Base-by-base conservation (phyloP, 2,797 vertebrate species). In the Tenualosa ilisha region DNA sequence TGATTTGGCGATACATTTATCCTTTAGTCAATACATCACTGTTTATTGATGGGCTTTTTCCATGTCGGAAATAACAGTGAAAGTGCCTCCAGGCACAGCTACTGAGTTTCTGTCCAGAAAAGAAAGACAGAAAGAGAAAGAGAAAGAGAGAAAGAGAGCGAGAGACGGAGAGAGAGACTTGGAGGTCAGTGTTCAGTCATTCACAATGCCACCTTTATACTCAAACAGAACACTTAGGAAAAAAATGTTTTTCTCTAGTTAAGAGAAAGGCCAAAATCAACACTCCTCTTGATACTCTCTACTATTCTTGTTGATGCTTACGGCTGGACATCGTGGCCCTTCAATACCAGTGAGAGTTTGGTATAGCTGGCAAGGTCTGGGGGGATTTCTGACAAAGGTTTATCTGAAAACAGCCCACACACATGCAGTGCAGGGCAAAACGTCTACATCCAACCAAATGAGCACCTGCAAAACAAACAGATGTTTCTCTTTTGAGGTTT, bases 401-500 rank as follows among this genome's bases (percentile, higher is more conserved):
- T 79, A 86, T 87, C 85, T 82, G 86, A 90, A 88, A 89, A 90
- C 83, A 89, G 81, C 86, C 85, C 85, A 88, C 86, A 88, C 83
- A 85, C 59, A 82, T 81, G 84, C 81, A 63, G 65, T 88, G 85
- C 90, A 87, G 17, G 89, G 92, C 91, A 88, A 89, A 93, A 93
- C 90, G 89, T 91, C 89, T 79, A 22, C 86, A 88, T 88, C 90
- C 86, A 95, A 90, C 93, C 94, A 96, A 95, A 96, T 95, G 93
- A 95, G 91, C 95, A 96, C 94, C 94, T 96, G 95, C 90, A 89
- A 92, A 92, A 86, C 8, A 92, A 93, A 72, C 93, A 94, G 94
- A 95, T 94, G 95, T 94, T 87, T 89, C 89, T 89, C 79, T 85
- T 89, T 91, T 90, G 89, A 92, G 90, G 91, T 93, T 94, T 94